Evolutionary conservation across 2,888 invertebrate genomes (phyloP), one percentile per base, ranked within the genome.

Genomic region (Dichetophora obliterata): DNA sequence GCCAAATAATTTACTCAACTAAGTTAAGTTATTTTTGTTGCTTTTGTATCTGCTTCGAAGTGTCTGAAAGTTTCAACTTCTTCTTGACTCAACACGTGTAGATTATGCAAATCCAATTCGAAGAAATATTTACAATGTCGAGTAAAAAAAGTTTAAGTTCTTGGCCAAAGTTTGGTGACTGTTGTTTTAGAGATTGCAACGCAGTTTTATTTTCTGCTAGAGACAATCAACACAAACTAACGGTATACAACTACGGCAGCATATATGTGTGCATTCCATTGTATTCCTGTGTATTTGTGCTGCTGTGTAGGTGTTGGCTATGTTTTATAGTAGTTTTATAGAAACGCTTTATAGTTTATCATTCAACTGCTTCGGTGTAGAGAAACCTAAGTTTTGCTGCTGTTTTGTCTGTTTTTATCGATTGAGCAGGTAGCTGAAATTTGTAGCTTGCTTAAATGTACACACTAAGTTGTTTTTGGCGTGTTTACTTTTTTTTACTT

Each of bases 21-120:
- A 66, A 66, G 66, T 66, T 48, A 66, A 59, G 59, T 59, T 59
- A 2, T 61, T 61, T 37, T 61, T 16, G 43, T 66, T 66, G n/a
- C 19, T 66, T 19, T 22, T 43, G 43, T 48, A 5, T 11, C 22
- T 43, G 11, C 43, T 43, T 43, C 43, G 11, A 11, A 43, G 14
- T 43, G 11, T 14, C 11, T 43, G 43, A 43, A 11, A 43, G 14
- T 14, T 43, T 43, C 43, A 43, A 43, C 43, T 43, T 43, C 43
- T 11, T 11, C 43, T n/a, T 43, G 43, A 14, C 43, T 43, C 11
- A 43, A 14, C 11, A 11, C 14, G 11, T 43, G 43, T 43, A 43
- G 14, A 5, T 27, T 61, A 61, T 61, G 61, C 14, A 61, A 61
- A 61, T 61, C 31, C 61, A 61, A 31, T 61, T 27, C 31, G 0